A percentile compares a stretch with the other conserved stretches of the same genome.
These are phyloP conservation scores for Allolobophora icterica DNA, from an alignment of 2,888 invertebrate species.

Conservation along the genomic window DNA sequence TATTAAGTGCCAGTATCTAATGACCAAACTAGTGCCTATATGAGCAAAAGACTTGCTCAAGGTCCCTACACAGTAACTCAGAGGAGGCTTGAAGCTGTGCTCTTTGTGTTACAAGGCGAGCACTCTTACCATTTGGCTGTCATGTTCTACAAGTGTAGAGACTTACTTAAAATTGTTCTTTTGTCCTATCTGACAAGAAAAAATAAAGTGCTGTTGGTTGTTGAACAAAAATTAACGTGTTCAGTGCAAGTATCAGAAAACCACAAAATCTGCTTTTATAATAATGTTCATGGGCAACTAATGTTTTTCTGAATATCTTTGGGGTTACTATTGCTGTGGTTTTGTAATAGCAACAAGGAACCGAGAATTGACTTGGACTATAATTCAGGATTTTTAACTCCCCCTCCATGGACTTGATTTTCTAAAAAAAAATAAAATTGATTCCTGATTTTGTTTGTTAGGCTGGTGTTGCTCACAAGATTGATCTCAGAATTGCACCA, in stretches of 20 bases:
- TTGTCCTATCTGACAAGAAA: too few species aligned
- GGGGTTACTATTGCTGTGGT: background rate
- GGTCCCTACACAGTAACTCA: too few species aligned
- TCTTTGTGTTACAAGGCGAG: too few species aligned
- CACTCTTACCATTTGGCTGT: too few species aligned
- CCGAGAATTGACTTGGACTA: background rate
- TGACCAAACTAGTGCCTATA: too few species aligned
- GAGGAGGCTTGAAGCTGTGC: too few species aligned
- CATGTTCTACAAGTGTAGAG: too few species aligned
- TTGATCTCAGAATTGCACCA: constrained; percentile 55
- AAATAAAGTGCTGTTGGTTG: background rate
- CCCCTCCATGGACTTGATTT: background rate
- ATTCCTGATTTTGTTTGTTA: constrained; percentile 36
- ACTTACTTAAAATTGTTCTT: too few species aligned
- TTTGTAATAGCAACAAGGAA: background rate
- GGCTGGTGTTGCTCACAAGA: constrained; percentile 57
- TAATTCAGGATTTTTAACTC: background rate
- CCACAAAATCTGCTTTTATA: background rate
- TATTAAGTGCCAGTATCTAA: too few species aligned
- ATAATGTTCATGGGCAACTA: background rate
- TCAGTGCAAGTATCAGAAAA: background rate
- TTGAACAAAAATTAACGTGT: background rate
- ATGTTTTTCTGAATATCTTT: background rate
- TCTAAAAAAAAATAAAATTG: background rate
- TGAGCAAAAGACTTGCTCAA: too few species aligned